phyloP scores from a whole-genome alignment of 2,888 invertebrate genomes.

The Parnassius apollo region DNA sequence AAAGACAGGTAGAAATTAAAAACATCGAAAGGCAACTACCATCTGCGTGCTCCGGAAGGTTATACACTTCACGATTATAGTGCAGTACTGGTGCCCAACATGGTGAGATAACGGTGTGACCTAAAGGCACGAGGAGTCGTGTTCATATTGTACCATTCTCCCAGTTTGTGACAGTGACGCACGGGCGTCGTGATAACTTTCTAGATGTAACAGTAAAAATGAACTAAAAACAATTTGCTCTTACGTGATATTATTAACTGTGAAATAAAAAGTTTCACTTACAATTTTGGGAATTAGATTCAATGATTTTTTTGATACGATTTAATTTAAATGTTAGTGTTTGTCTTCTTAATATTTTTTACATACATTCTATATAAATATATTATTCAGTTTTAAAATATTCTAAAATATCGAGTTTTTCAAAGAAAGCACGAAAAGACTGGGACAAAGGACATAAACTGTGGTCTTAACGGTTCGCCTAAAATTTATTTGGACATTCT shows the following conservation, averaged over 20 bases:
- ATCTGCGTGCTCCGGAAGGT: slow-evolving; percentile 11
- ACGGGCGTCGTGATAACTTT: not conserved
- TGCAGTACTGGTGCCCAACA: slow-evolving; percentile 9
- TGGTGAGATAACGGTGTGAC: slow-evolving; percentile 19
- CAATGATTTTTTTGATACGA: too few species aligned
- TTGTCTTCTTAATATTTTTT: too few species aligned
- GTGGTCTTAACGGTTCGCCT: slow-evolving; percentile 13
- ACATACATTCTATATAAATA: too few species aligned
- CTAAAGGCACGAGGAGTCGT: not conserved
- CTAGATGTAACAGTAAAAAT: too few species aligned
- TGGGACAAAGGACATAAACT: slow-evolving; percentile 2
- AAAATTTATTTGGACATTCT: slow-evolving; percentile 14
- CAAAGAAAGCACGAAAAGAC: too few species aligned
- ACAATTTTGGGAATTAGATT: too few species aligned
- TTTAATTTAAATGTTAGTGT: too few species aligned
- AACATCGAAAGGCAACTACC: slow-evolving; percentile 2
- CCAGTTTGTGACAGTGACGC: not conserved
- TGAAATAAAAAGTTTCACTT: too few species aligned
- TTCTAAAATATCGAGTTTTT: too few species aligned
- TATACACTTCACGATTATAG: slow-evolving; percentile 9
- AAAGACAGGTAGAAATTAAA: not conserved
- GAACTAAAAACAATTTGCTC: too few species aligned
- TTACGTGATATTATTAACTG: too few species aligned
- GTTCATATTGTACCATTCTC: not conserved
- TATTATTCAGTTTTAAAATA: too few species aligned